Evolutionary conservation across 2,888 invertebrate genomes (phyloP), one percentile per base, ranked within the genome.

Genomic region (Drosophila lutescens): DNA sequence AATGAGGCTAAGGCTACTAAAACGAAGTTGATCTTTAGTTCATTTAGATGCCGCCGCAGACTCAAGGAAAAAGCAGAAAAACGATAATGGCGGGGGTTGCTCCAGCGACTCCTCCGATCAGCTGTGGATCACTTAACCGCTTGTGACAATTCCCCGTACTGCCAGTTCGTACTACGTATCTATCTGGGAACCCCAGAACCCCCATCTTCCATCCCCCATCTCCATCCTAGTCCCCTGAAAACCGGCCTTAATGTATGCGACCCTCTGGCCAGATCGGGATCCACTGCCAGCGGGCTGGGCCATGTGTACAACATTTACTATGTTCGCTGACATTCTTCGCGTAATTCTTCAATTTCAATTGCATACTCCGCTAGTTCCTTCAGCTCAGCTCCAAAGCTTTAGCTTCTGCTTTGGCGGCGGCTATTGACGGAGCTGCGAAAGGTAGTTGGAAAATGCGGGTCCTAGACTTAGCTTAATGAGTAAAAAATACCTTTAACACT

Each of bases 261-360:
- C 61, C 61, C 66, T 56, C 54, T 15, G 55, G 54, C 55, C 67
- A 67, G 67, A 49, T 67, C 69, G 70, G 56, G 67, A 49, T 68
- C 41, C 49, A 38, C 67, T 50, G 38, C 70, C 44, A 58, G 38
- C 34, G 20, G 53, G 47, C 54, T 32, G 43, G 34, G 41, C 40
- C 72, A 68, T 83, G 78, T 86, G 86, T 83, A 82, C 88, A 88
- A 76, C 83, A 88, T 83, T 85, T 88, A 83, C 83, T 82, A 76
- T 88, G 88, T 88, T 79, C 76, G 79, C 79, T 88, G 80, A 77
- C 87, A 90, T 90, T 90, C 90, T 88, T 90, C 79, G 80, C 84
- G 89, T 89, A 90, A 89, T 90, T 91, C 90, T 88, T 90, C 91
- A 89, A 89, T 91, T 90, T 90, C 91, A 89, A 90, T 91, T 90